These are phyloP conservation scores for Parauchenoglanis ngamensis DNA, from an alignment of 2,797 vertebrate species.

Conservation along the genomic window DNA sequence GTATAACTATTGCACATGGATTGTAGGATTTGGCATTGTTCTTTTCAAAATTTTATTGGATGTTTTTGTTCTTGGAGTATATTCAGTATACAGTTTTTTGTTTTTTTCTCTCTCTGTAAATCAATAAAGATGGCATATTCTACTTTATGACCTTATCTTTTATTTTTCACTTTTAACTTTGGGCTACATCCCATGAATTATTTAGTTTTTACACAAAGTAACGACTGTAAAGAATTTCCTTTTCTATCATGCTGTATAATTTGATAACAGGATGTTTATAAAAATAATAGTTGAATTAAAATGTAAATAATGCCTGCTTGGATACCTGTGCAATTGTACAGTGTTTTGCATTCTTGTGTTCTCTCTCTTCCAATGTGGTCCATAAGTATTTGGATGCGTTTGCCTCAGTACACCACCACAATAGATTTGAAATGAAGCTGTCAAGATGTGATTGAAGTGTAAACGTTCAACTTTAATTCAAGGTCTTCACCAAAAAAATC, in stretches of 20 bases:
- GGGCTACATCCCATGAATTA: background rate
- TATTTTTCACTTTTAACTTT: background rate
- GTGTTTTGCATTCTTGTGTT: background rate
- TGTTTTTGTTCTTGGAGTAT: background rate
- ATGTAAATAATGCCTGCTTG: background rate
- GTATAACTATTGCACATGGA: background rate
- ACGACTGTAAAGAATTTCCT: background rate
- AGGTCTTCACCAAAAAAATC: too few species aligned
- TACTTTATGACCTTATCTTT: background rate
- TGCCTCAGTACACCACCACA: too few species aligned
- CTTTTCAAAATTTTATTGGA: background rate
- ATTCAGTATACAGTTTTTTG: background rate
- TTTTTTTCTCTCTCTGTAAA: background rate
- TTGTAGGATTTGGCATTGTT: background rate
- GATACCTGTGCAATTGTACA: background rate
- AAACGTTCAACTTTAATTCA: too few species aligned
- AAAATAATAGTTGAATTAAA: background rate
- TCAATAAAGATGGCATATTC: conserved; percentile 3
- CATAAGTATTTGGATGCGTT: too few species aligned
- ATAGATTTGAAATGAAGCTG: too few species aligned
- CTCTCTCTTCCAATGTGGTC: too few species aligned
- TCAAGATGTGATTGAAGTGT: too few species aligned
- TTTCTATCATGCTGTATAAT: background rate
- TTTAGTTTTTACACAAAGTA: background rate
- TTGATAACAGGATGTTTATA: background rate